phyloP scores from a whole-genome alignment of 2,113 vertebrate species.

The Hippocampus abdominalis region DNA sequence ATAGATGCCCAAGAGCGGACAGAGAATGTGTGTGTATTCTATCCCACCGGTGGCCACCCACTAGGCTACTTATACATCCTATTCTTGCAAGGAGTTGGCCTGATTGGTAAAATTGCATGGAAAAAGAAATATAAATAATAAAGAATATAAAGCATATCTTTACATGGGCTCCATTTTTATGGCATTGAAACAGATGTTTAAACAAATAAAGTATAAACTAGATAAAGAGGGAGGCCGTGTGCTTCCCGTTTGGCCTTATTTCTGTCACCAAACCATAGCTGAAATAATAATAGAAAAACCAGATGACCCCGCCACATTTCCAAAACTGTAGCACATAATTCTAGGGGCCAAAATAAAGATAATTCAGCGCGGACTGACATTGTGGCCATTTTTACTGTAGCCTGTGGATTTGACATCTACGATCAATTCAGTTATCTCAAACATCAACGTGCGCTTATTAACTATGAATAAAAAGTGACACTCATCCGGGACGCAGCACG shows the following conservation, averaged over 20 bases:
- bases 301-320: constrained; percentile 15
- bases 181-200: neutral
- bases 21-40: constrained; percentile 22
- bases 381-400: neutral
- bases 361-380: neutral
- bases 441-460: neutral
- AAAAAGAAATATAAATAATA: neutral
- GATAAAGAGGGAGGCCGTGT: constrained; percentile 23
- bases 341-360: neutral
- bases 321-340: neutral
- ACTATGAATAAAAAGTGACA: neutral
- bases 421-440: neutral
- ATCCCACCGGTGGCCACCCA: constrained; percentile 11
- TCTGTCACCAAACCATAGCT: neutral
- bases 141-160: neutral
- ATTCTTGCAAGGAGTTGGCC: neutral
- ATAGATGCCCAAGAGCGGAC: constrained; percentile 22
- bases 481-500: neutral
- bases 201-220: constrained; percentile 33
- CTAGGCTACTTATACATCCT: neutral
- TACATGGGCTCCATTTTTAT: neutral
- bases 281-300: constrained; percentile 8
- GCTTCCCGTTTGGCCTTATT: constrained; percentile 39
- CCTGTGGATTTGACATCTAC: neutral
- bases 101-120: neutral